Conservation (phyloP, 2,797 vertebrate species). For the Botia almorhae region DNA sequence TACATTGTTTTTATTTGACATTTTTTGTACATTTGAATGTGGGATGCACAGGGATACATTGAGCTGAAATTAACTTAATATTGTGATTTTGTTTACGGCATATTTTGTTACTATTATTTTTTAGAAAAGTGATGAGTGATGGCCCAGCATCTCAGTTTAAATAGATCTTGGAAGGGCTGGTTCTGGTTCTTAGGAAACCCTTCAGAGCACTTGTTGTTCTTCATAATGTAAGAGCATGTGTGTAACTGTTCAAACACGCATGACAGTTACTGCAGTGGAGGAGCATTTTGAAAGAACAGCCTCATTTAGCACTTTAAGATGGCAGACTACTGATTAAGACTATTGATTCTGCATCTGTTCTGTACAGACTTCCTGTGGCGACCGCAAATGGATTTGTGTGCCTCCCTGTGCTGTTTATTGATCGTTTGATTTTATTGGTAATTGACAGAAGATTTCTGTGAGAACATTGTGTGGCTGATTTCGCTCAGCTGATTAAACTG, state of each 20-base stretch:
- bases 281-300: conserved; percentile 57
- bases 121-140: too few relatives aligned
- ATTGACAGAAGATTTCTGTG: conserved; percentile 47
- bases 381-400: conserved; percentile 48
- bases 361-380: conserved; percentile 50
- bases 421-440: conserved; percentile 51
- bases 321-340: conserved; percentile 59
- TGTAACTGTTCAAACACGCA: conserved; percentile 41
- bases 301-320: conserved; percentile 55
- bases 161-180: conserved; percentile 70
- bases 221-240: conserved; percentile 8
- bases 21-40: too few relatives aligned
- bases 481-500: conserved; percentile 53
- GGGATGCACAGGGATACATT: too few relatives aligned
- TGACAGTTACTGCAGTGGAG: conserved; percentile 42
- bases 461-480: conserved; percentile 51
- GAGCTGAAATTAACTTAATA: too few relatives aligned
- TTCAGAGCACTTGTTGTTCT: conserved; percentile 59
- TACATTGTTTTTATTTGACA: too few relatives aligned
- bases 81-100: too few relatives aligned
- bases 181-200: conserved; percentile 49
- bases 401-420: conserved; percentile 51
- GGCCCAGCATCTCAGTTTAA: conserved; percentile 72
- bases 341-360: conserved; percentile 64
- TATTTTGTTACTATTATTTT: too few relatives aligned